Conservation (phyloP, 2,888 invertebrate species). For the Hypena proboscidalis region DNA sequence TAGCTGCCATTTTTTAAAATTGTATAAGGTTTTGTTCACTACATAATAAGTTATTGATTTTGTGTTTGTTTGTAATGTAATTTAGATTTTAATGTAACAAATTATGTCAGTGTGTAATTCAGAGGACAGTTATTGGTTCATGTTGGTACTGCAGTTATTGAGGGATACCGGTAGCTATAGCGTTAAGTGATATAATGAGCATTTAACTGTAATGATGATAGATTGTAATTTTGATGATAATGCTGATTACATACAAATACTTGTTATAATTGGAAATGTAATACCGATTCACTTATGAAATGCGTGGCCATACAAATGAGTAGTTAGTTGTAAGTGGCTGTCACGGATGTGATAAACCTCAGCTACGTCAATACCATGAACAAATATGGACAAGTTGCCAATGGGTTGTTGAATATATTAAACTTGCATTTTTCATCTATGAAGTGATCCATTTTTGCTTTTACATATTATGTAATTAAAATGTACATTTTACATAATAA, state of each 20-base stretch:
- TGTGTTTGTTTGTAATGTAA: conserved; percentile 60
- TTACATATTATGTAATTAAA: conserved; percentile 74
- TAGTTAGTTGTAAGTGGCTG: conserved; percentile 29
- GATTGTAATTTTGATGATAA: conserved; percentile 34
- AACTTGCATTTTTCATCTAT: conserved; percentile 63
- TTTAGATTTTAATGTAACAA: conserved; percentile 45
- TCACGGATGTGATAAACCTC: conserved; percentile 26
- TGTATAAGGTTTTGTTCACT: conserved; percentile 55
- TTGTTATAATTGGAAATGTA: conserved; percentile 24
- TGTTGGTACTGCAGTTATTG: conserved; percentile 24
- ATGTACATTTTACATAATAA: conserved; percentile 81
- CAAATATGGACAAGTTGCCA: conserved; percentile 42
- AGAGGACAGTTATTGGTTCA: conserved; percentile 24
- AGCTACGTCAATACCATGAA: conserved; percentile 32
- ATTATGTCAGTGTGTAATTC: conserved; percentile 37
- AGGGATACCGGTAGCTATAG: conserved; percentile 47
- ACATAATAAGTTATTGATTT: conserved; percentile 49
- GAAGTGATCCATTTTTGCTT: conserved; percentile 67
- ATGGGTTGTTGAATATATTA: conserved; percentile 41
- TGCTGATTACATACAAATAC: conserved; percentile 40
- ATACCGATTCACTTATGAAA: conserved; percentile 39
- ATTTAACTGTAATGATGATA: conserved; percentile 45
- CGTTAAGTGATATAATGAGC: conserved; percentile 49
- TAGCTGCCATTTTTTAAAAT: conserved; percentile 71
- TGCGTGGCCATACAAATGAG: conserved; percentile 48